Conservation (phyloP, 23 tunicate species). For the Styela plicata region DNA sequence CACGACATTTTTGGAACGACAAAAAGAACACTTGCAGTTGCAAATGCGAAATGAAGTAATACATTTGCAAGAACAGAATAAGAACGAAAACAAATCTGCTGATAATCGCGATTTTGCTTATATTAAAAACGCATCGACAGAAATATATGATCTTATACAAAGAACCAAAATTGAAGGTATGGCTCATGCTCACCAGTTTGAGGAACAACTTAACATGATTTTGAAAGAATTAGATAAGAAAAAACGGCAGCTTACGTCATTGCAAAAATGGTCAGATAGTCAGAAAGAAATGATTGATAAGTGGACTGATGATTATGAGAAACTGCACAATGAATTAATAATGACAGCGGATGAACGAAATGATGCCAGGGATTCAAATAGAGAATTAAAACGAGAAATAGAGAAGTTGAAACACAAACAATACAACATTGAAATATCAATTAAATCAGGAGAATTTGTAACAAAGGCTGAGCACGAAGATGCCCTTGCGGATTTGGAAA, state of each 20-base stretch:
- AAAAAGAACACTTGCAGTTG: constrained; percentile 37
- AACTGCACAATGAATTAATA: constrained; percentile 52
- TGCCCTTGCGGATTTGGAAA: constrained; percentile 6
- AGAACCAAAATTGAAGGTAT: constrained; percentile 56
- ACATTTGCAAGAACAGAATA: constrained; percentile 24
- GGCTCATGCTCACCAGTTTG: constrained; percentile 72
- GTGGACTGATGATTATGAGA: constrained; percentile 51
- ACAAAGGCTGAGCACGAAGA: not conserved
- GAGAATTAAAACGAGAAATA: constrained; percentile 20
- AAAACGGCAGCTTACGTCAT: constrained; percentile 36
- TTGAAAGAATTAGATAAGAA: constrained; percentile 42
- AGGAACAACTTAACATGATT: constrained; percentile 52
- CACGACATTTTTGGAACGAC: constrained; percentile 33
- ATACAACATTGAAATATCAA: not conserved
- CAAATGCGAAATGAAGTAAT: constrained; percentile 62
- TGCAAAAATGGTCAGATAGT: constrained; percentile 38
- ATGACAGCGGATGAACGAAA: constrained; percentile 42
- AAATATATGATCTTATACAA: constrained; percentile 62
- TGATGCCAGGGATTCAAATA: constrained; percentile 29
- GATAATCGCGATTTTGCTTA: constrained; percentile 53
- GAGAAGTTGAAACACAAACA: not conserved
- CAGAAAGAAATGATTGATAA: constrained; percentile 28
- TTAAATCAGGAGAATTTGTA: constrained; percentile 16
- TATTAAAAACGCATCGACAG: constrained; percentile 73
- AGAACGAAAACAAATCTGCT: constrained; percentile 28